Conservation (phyloP, 1,140 invertebrate genomes). For the Halesus radiatus region DNA sequence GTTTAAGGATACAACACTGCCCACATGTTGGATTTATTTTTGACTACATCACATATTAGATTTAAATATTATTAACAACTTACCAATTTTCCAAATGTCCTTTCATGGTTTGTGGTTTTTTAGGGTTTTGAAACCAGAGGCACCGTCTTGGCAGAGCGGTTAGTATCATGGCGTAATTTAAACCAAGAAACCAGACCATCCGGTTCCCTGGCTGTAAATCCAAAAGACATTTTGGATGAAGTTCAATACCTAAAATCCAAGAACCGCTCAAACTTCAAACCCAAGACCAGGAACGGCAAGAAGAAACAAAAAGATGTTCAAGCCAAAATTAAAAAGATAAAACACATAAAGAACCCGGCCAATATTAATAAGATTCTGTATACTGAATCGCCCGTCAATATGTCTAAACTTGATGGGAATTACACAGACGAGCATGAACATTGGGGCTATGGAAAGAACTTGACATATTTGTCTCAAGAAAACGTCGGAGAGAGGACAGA, state of each 20-base stretch:
- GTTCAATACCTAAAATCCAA: constrained; percentile 67
- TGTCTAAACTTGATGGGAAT: constrained; percentile 61
- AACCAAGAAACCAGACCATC: constrained; percentile 79
- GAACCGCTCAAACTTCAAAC: constrained; percentile 62
- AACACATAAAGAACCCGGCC: constrained; percentile 64
- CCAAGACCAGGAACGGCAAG: constrained; percentile 66
- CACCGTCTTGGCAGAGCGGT: constrained; percentile 81
- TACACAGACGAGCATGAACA: constrained; percentile 63
- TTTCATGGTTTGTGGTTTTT: constrained; percentile 41
- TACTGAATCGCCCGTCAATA: constrained; percentile 59
- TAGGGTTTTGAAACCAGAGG: constrained; percentile 93
- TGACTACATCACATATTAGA: no score
- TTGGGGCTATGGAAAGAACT: constrained; percentile 69
- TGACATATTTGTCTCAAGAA: constrained; percentile 65
- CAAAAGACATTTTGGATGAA: constrained; percentile 74
- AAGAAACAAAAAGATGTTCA: constrained; percentile 61
- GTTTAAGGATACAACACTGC: no score
- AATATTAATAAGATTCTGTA: constrained; percentile 57
- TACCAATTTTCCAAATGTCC: neutral
- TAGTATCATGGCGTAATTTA: constrained; percentile 88
- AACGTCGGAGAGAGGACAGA: constrained; percentile 68
- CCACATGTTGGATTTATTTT: no score
- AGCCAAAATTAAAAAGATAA: constrained; percentile 61
- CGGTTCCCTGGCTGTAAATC: constrained; percentile 80
- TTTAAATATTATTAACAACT: no score